Evolutionary conservation across 2,113 vertebrate species (phyloP), one percentile per base, ranked within the genome.

Genomic region (Sphyrna mokarran): DNA sequence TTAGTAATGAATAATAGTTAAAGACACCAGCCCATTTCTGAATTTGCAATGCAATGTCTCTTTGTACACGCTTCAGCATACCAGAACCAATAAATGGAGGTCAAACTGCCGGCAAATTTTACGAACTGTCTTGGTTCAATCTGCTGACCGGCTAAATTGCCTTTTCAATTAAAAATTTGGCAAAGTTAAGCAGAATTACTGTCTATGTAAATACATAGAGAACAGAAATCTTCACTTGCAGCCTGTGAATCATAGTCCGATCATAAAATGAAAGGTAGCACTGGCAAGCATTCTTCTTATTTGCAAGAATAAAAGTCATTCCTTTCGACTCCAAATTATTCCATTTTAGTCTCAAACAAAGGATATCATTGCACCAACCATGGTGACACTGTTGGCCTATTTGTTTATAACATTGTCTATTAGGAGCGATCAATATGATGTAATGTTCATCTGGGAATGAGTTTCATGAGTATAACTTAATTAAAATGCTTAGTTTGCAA

Each of bases 91-190:
- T 93, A 93, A 93, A 20, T 93, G 54, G 26, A 90, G 54, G 54
- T 58, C 58, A 33, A 23, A 66, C 20, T 93, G 89, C 33, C 37
- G 58, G 16, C 89, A 93, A 58, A 33, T 26, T 58, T 29, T 33
- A 58, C 54, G 61, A 66, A 91, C 20, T 93, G 89, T 63, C 26
- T 37, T 66, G 61, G 26, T 91, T 91, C 63, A 58, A 91, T 91
- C 1, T 54, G 43, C 22, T 58, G 85, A 54, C 23, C 58, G 26
- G 86, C 48, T 22, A 93, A 66, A 33, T 66, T 66, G 37, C 33
- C 58, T 66, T 91, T 66, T 68, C 89, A 93, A 93, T 20, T 63
- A 93, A 66, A 37, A 22, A 93, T 90, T 90, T 90, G 87, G 48
- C 29, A 16, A 10, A 16, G 80, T 7, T 83, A 43, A 83, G 78